These are phyloP conservation scores for Eremobia ochroleuca DNA, from an alignment of 2,888 invertebrate species.

Conservation along the genomic window DNA sequence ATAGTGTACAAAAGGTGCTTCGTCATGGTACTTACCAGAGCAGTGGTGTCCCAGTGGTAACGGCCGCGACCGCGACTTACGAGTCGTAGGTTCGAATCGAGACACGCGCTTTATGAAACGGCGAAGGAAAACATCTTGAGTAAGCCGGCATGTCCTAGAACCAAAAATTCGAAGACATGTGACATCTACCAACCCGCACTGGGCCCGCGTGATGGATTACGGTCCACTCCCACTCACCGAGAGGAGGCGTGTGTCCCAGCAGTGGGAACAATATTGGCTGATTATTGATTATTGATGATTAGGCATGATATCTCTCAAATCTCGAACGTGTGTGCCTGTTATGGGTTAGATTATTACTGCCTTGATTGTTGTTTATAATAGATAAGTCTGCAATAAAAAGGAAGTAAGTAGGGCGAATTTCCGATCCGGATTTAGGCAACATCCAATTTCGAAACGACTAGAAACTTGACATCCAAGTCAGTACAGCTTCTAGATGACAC, in stretches of 20 bases:
- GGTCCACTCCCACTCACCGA: neutral
- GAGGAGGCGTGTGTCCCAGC: neutral
- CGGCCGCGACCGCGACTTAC: too few species aligned
- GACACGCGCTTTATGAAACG: neutral
- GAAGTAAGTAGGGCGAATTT: constrained; percentile 33
- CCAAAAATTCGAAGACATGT: neutral
- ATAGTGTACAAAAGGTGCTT: neutral
- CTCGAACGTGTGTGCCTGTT: neutral
- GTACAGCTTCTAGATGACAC: constrained; percentile 1
- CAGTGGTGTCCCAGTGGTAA: too few species aligned
- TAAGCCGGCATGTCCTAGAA: neutral
- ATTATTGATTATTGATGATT: neutral
- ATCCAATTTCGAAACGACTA: constrained; percentile 1
- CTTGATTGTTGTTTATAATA: constrained; percentile 31
- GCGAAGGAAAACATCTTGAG: neutral
- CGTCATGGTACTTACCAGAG: neutral
- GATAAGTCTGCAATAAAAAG: constrained; percentile 40
- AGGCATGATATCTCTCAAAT: neutral
- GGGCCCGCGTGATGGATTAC: neutral
- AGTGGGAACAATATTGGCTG: neutral
- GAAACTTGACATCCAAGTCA: neutral
- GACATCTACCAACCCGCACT: neutral
- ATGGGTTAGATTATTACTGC: neutral
- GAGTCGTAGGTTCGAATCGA: too few species aligned
- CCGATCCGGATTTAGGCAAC: constrained; percentile 28